phyloP scores from a whole-genome alignment of 1,140 invertebrate genomes.

The Hycleus phaleratus region DNA sequence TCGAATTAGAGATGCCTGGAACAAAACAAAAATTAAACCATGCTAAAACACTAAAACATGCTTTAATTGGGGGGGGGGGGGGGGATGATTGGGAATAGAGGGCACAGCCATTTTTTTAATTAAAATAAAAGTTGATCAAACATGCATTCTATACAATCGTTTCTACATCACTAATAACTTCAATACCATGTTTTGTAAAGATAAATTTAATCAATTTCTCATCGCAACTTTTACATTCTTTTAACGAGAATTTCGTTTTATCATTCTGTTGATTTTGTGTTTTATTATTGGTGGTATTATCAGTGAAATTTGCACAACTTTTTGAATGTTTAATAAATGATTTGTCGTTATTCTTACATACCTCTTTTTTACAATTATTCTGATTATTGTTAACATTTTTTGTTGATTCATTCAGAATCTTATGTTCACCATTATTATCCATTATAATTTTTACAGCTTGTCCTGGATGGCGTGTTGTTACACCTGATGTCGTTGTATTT shows the following conservation, averaged over 20 bases:
- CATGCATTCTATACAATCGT: conserved; percentile 52
- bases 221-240: conserved; percentile 46
- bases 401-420: conserved; percentile 27
- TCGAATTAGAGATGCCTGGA: conserved; percentile 37
- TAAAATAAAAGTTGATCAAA: not conserved
- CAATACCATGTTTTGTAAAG: conserved; percentile 63
- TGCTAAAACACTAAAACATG: conserved; percentile 15
- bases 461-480: conserved; percentile 39
- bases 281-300: conserved; percentile 10
- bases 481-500: conserved; percentile 20
- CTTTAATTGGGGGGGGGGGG: not conserved
- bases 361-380: conserved; percentile 34
- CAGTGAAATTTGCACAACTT: conserved; percentile 37
- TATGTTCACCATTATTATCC: conserved; percentile 41
- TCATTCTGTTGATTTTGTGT: conserved; percentile 8
- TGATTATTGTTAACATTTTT: not conserved
- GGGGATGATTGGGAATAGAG: not conserved
- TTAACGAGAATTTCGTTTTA: conserved; percentile 33
- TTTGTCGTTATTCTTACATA: conserved; percentile 30
- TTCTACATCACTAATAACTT: conserved; percentile 66
- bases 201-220: conserved; percentile 62
- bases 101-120: not conserved
- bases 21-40: conserved; percentile 31
- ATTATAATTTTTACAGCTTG: conserved; percentile 49
- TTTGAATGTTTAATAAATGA: conserved; percentile 33